phyloP scores from a whole-genome alignment of 23 tunicate species.

The Phallusia fumigata region DNA sequence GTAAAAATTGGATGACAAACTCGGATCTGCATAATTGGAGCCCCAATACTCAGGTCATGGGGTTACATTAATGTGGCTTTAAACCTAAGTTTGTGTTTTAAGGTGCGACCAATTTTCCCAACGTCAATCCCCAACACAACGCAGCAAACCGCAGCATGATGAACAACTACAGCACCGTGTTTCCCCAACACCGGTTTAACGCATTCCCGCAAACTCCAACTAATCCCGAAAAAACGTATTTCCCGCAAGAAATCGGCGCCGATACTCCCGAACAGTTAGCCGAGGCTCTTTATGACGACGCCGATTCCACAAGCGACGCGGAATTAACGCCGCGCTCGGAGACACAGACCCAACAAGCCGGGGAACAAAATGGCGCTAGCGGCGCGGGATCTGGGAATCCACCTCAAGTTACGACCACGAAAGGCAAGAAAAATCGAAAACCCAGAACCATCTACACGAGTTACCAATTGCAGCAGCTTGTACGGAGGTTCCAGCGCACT shows the following conservation, averaged over 20 bases:
- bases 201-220: background rate
- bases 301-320: background rate
- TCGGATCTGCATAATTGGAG: no score
- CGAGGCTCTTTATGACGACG: background rate
- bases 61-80: no score
- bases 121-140: background rate
- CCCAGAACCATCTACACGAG: conserved; percentile 97
- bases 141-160: background rate
- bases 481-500: conserved; percentile 83
- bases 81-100: background rate
- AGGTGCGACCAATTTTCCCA: background rate
- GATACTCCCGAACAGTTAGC: background rate
- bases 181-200: background rate
- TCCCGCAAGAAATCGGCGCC: background rate
- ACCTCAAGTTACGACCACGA: background rate
- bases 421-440: conserved; percentile 78
- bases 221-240: background rate
- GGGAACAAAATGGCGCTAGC: conserved; percentile 29
- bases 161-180: background rate
- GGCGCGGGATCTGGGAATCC: background rate
- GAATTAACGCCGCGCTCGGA: background rate
- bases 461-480: conserved; percentile 84
- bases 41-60: no score
- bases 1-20: no score
- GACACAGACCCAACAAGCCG: background rate